A percentile compares a stretch with the other conserved stretches of the same genome.
Evolutionary conservation across 2,113 vertebrate genomes (phyloP).

Genomic region (Dasyornis broadbenti): DNA sequence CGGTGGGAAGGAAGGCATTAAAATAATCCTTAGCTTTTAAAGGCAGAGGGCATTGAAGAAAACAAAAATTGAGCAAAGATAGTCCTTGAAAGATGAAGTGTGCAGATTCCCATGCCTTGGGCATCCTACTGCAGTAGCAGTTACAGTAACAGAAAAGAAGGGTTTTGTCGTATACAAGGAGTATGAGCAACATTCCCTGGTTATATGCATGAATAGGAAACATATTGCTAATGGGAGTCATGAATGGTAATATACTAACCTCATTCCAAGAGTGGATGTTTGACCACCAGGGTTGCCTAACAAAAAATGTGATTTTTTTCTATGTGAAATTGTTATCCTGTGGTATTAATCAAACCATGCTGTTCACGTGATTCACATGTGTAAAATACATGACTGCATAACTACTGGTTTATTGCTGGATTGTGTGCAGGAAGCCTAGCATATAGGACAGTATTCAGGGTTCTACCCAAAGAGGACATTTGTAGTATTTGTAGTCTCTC

Average conservation of each 20-base stretch:
- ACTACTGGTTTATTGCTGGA: background rate
- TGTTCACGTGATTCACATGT: background rate
- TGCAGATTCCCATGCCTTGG: constrained; percentile 20
- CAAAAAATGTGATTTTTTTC: background rate
- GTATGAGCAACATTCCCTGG: background rate
- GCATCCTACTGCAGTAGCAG: background rate
- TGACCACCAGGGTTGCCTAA: background rate
- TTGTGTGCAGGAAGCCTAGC: background rate
- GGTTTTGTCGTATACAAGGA: background rate
- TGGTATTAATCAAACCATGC: background rate
- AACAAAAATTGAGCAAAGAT: constrained; percentile 29
- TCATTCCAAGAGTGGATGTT: background rate
- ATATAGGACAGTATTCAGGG: background rate
- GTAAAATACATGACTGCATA: background rate
- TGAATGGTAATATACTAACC: background rate
- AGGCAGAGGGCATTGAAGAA: background rate
- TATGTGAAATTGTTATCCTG: background rate
- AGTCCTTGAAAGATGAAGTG: constrained; percentile 31
- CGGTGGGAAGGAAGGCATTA: constrained; percentile 35
- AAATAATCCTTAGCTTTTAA: constrained; percentile 43
- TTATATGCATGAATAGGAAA: background rate
- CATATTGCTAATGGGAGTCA: background rate
- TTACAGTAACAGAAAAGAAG: background rate
- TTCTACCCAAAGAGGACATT: background rate
- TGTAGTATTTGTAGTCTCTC: background rate